Evolutionary conservation across 2,888 invertebrate genomes (phyloP), one percentile per base, ranked within the genome.

Genomic region (Pocota personata): DNA sequence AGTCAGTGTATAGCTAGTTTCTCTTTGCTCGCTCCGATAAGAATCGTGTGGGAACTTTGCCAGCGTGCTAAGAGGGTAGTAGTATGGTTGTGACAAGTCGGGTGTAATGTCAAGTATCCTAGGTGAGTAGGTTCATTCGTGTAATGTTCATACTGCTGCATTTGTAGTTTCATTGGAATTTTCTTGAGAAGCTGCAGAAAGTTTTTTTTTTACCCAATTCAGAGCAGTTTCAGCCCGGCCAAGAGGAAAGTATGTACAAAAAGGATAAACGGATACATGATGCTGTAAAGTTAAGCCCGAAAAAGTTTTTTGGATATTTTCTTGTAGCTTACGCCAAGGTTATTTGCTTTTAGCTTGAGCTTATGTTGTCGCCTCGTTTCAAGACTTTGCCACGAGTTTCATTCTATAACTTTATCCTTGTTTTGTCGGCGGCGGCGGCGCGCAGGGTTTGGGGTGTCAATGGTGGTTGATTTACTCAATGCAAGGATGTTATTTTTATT

Each of bases 261-360:
- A 71, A 35, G 60, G 19, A 82, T 72, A 80, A 82, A 72, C 46
- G 76, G 76, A 82, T 86, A 76, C 75, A 80, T 46, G 72, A 64
- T 55, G 76, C 35, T 82, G 76, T 66, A 86, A 82, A 84, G 84
- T 77, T 77, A 77, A 86, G 19, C 82, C 76, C 76, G 67, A 82
- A 86, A 80, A 86, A 86, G 66, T 86, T 86, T 55, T 62, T 37
- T 52, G 52, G 48, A 46, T 72, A 72, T 82, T 77, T 76, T 62
- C 71, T 67, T 67, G 37, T 67, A 82, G 71, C 80, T 80, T 76
- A 72, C 76, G 60, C 71, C 72, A 57, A 46, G 71, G 72, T 71
- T 86, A 76, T 86, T 86, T 82, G 82, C 82, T 86, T 76, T 82
- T 72, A 86, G 76, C 72, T 77, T 52, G 66, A 80, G 86, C 86